phyloP scores from a whole-genome alignment of 2,797 vertebrate genomes.

The Columba guinea region DNA sequence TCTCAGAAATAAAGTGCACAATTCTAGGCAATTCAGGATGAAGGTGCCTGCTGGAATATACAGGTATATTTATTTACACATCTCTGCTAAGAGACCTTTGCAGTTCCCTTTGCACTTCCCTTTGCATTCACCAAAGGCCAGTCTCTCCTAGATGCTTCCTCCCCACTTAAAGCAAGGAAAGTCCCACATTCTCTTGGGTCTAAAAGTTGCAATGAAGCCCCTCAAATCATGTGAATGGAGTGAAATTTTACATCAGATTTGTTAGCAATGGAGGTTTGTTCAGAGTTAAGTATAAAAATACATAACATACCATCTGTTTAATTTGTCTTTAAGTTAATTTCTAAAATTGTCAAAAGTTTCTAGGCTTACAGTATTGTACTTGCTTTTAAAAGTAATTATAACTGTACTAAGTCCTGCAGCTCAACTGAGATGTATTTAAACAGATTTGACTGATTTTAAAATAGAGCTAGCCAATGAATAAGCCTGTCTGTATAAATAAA shows the following conservation, averaged over 20 bases:
- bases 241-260: background rate
- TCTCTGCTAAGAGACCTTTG: background rate
- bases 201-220: background rate
- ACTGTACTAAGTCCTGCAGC: background rate
- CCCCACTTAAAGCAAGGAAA: background rate
- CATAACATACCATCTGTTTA: background rate
- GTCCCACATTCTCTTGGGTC: background rate
- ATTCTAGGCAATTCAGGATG: background rate
- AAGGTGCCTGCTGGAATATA: background rate
- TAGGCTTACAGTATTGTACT: background rate
- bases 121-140: background rate
- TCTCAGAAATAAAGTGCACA: background rate
- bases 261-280: background rate
- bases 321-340: background rate
- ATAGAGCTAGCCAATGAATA: background rate
- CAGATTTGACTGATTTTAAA: background rate
- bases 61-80: background rate
- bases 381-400: background rate
- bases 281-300: background rate
- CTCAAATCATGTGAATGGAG: background rate
- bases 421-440: background rate
- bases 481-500: background rate
- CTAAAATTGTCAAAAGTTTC: background rate
- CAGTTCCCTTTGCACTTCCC: background rate
- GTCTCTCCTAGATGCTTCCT: background rate